phyloP scores from a whole-genome alignment of 2,113 vertebrate species.

The Pedetes capensis region DNA sequence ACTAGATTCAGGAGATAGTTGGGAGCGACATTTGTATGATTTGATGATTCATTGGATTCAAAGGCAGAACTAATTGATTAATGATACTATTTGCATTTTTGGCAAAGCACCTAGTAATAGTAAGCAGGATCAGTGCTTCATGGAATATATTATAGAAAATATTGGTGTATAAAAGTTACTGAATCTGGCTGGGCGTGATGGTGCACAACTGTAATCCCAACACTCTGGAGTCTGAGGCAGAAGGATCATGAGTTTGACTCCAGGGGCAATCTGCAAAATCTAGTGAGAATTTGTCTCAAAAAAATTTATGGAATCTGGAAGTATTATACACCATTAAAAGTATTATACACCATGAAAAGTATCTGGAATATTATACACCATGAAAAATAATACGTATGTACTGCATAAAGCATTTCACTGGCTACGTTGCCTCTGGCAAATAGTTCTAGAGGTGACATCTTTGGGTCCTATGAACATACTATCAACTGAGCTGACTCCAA shows the following conservation, averaged over 20 bases:
- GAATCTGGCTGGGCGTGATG: too few species aligned
- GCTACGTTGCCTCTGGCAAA: not conserved
- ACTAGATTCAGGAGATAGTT: not conserved
- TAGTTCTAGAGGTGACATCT: not conserved
- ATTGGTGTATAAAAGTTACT: not conserved
- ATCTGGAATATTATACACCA: not conserved
- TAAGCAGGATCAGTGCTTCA: not conserved
- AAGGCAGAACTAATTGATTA: not conserved
- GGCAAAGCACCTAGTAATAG: not conserved
- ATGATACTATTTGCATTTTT: not conserved
- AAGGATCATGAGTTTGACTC: too few species aligned
- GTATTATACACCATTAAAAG: too few species aligned
- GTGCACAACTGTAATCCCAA: too few species aligned
- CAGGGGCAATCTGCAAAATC: too few species aligned
- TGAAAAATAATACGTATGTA: not conserved
- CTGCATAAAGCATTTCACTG: not conserved
- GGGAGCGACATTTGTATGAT: not conserved
- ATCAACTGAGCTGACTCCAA: not conserved
- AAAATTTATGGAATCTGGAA: too few species aligned
- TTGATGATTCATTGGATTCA: not conserved
- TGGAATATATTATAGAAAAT: not conserved
- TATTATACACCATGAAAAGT: too few species aligned
- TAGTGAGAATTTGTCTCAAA: too few species aligned
- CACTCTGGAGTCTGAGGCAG: too few species aligned
- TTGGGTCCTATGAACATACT: not conserved